These are phyloP conservation scores for Aegithalos caudatus DNA, from an alignment of 2,113 vertebrate genomes.

Conservation along the genomic window DNA sequence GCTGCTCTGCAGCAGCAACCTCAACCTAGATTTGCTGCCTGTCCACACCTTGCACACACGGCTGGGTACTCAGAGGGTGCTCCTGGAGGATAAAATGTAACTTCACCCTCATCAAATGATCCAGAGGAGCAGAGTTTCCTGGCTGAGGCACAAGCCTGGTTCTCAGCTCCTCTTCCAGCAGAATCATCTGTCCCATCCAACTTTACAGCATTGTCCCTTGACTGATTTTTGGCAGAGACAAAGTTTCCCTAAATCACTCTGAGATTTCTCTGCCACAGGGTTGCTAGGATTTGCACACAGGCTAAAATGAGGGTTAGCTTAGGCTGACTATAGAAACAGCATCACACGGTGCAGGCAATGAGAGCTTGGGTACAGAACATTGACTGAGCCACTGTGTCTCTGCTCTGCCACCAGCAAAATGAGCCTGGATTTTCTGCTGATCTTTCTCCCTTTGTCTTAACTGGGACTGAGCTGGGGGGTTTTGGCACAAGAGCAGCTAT, in stretches of 20 bases:
- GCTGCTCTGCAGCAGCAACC: background rate
- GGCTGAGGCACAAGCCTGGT: background rate
- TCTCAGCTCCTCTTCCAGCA: background rate
- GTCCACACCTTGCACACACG: background rate
- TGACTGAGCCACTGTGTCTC: background rate
- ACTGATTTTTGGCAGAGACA: background rate
- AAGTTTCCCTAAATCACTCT: background rate
- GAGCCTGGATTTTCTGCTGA: background rate
- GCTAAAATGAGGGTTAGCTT: background rate
- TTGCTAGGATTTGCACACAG: background rate
- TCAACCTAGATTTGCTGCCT: background rate
- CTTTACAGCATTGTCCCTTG: background rate
- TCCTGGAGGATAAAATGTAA: background rate
- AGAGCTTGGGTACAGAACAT: background rate
- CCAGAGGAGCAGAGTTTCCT: background rate
- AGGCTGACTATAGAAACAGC: background rate
- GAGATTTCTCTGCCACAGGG: background rate
- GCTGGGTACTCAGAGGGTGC: background rate
- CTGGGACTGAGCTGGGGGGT: background rate
- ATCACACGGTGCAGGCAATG: background rate
- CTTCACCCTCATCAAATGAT: background rate
- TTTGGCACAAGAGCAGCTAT: background rate
- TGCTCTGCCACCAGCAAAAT: background rate
- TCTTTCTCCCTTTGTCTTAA: background rate
- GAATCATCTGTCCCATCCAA: background rate